Evolutionary conservation across 2,888 invertebrate species (phyloP), one percentile per base, ranked within the genome.

Genomic region (Caenorhabditis zanzibari): DNA sequence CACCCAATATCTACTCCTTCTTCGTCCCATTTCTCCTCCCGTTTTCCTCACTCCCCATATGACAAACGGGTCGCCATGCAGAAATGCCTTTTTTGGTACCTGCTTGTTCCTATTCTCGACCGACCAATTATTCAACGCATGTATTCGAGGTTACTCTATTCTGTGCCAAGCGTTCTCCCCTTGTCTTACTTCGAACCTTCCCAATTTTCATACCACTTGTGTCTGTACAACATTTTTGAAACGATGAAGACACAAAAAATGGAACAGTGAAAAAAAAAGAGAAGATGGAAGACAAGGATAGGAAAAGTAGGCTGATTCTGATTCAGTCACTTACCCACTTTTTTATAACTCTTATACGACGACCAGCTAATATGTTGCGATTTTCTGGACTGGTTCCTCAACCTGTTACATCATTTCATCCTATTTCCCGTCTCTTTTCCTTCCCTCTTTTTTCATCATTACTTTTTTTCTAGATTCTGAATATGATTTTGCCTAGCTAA

Each of bases 51-150:
- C 16, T 44, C 71, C 14, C 9, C 49, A 64, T 79, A 77, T 77
- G 77, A 77, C 77, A 77, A 77, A 77, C 71, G 71, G 79, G 79
- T 64, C 69, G 77, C 54, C 77, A 77, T 41, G 75, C 75, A 66
- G 66, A 66, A 69, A 79, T 79, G 79, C 63, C 79, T 79, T 79
- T 76, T 82, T 73, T 76, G 82, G 82, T 77, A 73, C 77, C 82
- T 77, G 77, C 82, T 73, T 82, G 82, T 82, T 82, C 82, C 79
- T 44, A 82, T 61, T 81, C 75, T 81, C 71, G 75, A 61, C 59
- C 68, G 69, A 68, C 72, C 76, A 82, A 82, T 82, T 82, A 82
- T 82, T 81, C 74, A 61, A 74, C 69, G 75, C 75, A 38, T 81
- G 56, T 47, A 47, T 75, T 81, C 56, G 75, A 81, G 81, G 81